Base-by-base conservation (phyloP, 2,113 vertebrate genomes). In the Strigops habroptila region DNA sequence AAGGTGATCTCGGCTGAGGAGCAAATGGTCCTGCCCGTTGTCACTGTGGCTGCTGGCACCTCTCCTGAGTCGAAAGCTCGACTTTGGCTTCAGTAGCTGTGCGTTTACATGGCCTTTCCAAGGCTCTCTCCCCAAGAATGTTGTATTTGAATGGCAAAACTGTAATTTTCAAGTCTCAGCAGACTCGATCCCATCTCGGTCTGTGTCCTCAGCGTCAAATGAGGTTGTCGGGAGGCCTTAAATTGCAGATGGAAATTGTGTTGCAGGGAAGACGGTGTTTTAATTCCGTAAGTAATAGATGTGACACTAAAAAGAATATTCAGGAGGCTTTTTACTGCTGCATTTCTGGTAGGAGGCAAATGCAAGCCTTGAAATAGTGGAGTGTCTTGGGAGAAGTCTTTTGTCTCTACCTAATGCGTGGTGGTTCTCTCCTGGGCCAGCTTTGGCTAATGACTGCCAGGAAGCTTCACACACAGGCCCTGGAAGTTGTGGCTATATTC, bases 321-420 rank as follows among this genome's bases (percentile, higher is more conserved):
- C 82, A 59, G 75, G 82, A 93, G 82, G 82, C n/a, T 88, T 81
- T 68, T 67, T 59, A 7, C 37, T 67, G 76, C 74, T 24, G 62
- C 4, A 51, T 33, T 82, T 89, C 52, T 62, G 88, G 62, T 18
- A 65, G 79, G 92, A 85, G 86, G 71, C 46, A 77, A 88, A 83
- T 41, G 31, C 2, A 83, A 81, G 31, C 68, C 53, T 57, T 57
- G 63, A 23, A 16, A 30, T 30, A n/a, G 55, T 24, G 76, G 33
- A 4, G 31, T 24, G 55, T 67, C 90, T 62, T 51, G 65, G 77
- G 86, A 96, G 75, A 63, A 76, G 39, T 25, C 23, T 79, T 71
- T 70, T n/a, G 74, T 51, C 39, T 86, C 75, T 79, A 3, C 76
- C 37, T 48, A 3, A 22, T 18, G 0, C 0, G 9, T 21, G 7